A percentile compares a stretch with the other conserved stretches of the same genome.
phyloP scores from a whole-genome alignment of 2,113 vertebrate genomes.

The Bucco capensis region DNA sequence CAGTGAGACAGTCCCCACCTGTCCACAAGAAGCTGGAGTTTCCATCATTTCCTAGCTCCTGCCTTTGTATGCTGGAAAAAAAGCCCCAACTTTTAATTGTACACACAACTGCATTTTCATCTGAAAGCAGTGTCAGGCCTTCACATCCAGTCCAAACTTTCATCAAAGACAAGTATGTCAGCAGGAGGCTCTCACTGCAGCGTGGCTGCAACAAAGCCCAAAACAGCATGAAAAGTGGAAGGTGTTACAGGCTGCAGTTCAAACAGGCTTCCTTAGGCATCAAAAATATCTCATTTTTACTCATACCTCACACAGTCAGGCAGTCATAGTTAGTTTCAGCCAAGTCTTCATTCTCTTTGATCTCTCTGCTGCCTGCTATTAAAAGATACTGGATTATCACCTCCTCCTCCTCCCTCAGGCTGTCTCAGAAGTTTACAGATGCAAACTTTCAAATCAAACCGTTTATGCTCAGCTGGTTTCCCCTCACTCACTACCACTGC shows the following conservation, averaged over 20 bases:
- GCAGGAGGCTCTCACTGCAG: neutral
- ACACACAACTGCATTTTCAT: neutral
- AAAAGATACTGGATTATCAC: slow-evolving; percentile 43
- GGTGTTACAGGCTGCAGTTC: neutral
- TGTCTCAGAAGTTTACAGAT: slow-evolving; percentile 27
- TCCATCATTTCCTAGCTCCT: neutral
- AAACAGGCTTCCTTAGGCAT: neutral
- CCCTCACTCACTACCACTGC: neutral
- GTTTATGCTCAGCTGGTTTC: neutral
- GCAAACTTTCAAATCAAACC: slow-evolving; percentile 33
- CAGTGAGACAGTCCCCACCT: neutral
- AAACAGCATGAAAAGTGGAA: neutral
- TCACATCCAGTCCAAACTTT: neutral
- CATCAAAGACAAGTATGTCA: neutral
- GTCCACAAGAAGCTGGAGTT: neutral
- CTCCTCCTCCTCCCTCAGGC: slow-evolving; percentile 2
- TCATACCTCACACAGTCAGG: slow-evolving; percentile 34
- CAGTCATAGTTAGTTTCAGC: neutral
- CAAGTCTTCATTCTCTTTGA: slow-evolving; percentile 47
- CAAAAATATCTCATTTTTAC: slow-evolving; percentile 1
- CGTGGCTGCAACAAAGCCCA: neutral
- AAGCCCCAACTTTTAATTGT: neutral
- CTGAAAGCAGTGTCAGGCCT: neutral
- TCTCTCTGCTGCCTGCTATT: slow-evolving; percentile 18
- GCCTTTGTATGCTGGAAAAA: neutral